Evolutionary conservation across 2,888 invertebrate species (phyloP), one percentile per base, ranked within the genome.

Genomic region (Sceliomorpha sp.): DNA sequence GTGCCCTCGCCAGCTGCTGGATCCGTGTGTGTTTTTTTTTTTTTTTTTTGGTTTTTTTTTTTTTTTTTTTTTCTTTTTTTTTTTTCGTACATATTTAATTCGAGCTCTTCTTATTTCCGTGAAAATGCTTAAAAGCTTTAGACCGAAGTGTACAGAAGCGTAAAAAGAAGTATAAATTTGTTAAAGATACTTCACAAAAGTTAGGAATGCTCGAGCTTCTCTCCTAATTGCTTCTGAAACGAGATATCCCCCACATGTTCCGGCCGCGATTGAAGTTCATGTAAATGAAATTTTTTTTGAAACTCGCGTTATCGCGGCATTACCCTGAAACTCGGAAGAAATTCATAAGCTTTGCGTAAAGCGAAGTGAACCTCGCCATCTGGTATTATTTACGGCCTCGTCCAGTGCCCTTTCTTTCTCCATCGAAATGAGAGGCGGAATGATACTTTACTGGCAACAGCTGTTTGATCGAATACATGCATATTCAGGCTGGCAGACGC

Each of bases 341-440:
- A 48, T 63, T 63, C 53, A 40, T 13, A 48, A 63, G 53, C 24
- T 40, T 42, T 1, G 50, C 50, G 59, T 39, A 51, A 66, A 66
- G 51, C 53, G 45, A 44, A 51, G 56, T 50, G 62, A 62, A 60
- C 51, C 51, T 58, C 36, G 27, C 55, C 62, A 69, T 58, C 69
- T 69, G 69, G 26, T 69, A 64, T 64, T 70, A 70, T 70, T 60
- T 55, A 56, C 60, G 64, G 34, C 45, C 48, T 55, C 40, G 42
- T 15, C 31, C 39, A 40, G 29, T 20, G 60, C 51, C 45, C 62
- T 51, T 60, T 56, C 50, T 50, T 47, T 55, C 45, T 34, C 34
- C 51, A 27, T 26, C 24, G 48, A 68, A 69, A 56, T 48, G 53
- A 55, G 27, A 64, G 59, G 51, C 55, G 9, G 34, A 58, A 45